phyloP scores from a whole-genome alignment of 2,797 vertebrate species.

The Falco peregrinus region DNA sequence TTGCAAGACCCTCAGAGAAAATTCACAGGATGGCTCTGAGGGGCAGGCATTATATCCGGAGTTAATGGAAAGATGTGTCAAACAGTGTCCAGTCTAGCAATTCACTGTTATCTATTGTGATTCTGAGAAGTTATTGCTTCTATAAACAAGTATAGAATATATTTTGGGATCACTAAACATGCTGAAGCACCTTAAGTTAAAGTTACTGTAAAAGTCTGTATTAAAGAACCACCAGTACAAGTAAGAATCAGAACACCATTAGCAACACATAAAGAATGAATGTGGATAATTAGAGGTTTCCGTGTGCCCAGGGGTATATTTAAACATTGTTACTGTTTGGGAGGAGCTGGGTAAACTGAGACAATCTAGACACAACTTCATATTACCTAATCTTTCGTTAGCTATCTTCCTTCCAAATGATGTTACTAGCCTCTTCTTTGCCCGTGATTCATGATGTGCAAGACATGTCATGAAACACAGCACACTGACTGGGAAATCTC shows the following conservation, averaged over 20 bases:
- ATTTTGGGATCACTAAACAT: not conserved
- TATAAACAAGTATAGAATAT: not conserved
- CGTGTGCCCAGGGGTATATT: not conserved
- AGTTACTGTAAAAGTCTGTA: not conserved
- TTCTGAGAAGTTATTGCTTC: not conserved
- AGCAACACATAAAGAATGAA: not conserved
- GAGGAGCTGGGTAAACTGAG: not conserved
- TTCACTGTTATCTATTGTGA: not conserved
- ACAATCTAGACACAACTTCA: not conserved
- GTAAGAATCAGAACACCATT: not conserved
- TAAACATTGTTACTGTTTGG: not conserved
- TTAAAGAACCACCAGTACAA: not conserved
- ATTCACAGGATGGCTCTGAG: not conserved
- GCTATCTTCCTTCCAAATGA: not conserved
- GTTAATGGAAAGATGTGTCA: not conserved
- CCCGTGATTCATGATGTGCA: not conserved
- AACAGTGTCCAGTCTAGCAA: not conserved
- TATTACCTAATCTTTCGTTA: slow-evolving; percentile 10
- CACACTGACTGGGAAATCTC: not conserved
- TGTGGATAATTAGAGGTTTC: not conserved
- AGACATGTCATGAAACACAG: not conserved
- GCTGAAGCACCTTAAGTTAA: not conserved
- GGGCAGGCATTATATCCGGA: not conserved
- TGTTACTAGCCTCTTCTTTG: not conserved
- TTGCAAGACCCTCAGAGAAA: not conserved